These are phyloP conservation scores for Tyria jacobaeae DNA, from an alignment of 2,888 invertebrate genomes.

Conservation along the genomic window DNA sequence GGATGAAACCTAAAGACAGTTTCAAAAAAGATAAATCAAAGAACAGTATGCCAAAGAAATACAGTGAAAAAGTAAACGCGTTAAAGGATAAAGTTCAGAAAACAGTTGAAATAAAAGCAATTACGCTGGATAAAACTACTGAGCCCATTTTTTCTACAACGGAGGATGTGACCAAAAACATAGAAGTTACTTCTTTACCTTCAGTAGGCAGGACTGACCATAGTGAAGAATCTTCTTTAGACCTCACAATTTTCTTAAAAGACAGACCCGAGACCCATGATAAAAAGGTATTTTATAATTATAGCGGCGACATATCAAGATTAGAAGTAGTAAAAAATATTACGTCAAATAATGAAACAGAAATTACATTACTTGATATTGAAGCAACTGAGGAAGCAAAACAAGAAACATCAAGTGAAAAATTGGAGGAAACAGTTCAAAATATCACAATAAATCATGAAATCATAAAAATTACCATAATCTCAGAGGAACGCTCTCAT, in stretches of 20 bases:
- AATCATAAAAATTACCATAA: slow-evolving; percentile 64
- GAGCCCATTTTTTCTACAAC: slow-evolving; percentile 39
- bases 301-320: slow-evolving; percentile 55
- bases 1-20: slow-evolving; percentile 47
- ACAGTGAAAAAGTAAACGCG: slow-evolving; percentile 67
- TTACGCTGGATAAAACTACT: slow-evolving; percentile 45
- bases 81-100: slow-evolving; percentile 61
- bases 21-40: slow-evolving; percentile 64
- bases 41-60: slow-evolving; percentile 71
- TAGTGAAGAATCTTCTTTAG: slow-evolving; percentile 66
- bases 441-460: slow-evolving; percentile 54
- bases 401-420: slow-evolving; percentile 23
- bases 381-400: slow-evolving; percentile 40
- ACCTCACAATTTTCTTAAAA: slow-evolving; percentile 74
- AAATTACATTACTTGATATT: slow-evolving; percentile 41
- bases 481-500: slow-evolving; percentile 57
- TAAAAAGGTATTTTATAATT: slow-evolving; percentile 48
- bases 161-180: slow-evolving; percentile 32
- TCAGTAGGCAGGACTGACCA: slow-evolving; percentile 37
- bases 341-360: slow-evolving; percentile 44
- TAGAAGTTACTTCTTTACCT: slow-evolving; percentile 40
- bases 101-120: slow-evolving; percentile 50
- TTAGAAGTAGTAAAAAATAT: slow-evolving; percentile 49
- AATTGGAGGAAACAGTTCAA: slow-evolving; percentile 33
- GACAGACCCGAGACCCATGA: slow-evolving; percentile 54